Conservation (phyloP, 2,888 invertebrate species). For the Mesoligia furuncula region DNA sequence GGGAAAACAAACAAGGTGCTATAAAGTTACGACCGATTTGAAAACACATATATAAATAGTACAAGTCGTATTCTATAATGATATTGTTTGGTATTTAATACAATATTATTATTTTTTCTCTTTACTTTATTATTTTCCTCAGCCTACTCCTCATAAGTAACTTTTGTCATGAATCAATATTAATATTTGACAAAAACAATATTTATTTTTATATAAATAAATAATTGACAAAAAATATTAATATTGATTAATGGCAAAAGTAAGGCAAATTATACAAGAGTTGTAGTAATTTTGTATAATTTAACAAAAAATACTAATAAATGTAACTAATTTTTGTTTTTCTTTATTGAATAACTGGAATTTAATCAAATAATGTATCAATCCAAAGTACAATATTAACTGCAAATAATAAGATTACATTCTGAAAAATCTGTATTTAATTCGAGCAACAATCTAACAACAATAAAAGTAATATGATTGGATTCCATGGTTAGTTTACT, state of each 20-base stretch:
- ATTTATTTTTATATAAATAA: too few species aligned
- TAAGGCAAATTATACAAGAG: background rate
- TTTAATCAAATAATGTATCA: background rate
- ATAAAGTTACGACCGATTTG: background rate
- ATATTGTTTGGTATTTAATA: background rate
- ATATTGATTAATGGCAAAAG: too few species aligned
- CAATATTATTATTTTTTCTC: background rate
- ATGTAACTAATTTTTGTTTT: background rate
- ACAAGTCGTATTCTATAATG: background rate
- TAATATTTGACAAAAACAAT: background rate
- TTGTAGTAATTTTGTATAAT: background rate
- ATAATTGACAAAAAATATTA: too few species aligned
- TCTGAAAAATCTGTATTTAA: background rate
- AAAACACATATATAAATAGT: slow-evolving; percentile 7
- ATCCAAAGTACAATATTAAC: background rate
- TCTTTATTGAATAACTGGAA: background rate
- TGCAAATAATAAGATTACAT: background rate
- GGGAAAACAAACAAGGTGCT: slow-evolving; percentile 27
- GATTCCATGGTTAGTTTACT: slow-evolving; percentile 8
- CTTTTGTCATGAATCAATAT: background rate
- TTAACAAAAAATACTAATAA: too few species aligned
- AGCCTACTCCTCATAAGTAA: background rate
- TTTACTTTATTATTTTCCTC: background rate
- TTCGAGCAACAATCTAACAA: background rate
- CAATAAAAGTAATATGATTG: slow-evolving; percentile 8